A percentile compares a stretch with the other conserved stretches of the same genome.
These are phyloP conservation scores for Sarcophaga peregrina DNA, from an alignment of 1,140 invertebrate species.

Conservation along the genomic window DNA sequence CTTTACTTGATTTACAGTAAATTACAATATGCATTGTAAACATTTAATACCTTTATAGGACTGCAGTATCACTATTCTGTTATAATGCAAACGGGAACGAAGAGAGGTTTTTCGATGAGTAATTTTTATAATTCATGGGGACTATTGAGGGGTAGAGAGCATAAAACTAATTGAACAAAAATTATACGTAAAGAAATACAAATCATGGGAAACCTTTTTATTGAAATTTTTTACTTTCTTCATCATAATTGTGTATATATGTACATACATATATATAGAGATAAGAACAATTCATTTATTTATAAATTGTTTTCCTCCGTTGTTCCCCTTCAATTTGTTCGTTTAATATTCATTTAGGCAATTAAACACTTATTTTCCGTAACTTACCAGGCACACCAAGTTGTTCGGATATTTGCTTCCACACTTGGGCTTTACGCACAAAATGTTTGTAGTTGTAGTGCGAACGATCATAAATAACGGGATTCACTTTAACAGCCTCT, in stretches of 20 bases:
- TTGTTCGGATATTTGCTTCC: slow-evolving; percentile 65
- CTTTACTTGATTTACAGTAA: no score
- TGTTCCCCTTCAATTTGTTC: neutral
- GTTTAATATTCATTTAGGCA: neutral
- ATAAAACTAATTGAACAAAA: no score
- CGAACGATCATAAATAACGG: slow-evolving; percentile 64
- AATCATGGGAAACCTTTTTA: no score
- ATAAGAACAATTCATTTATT: slow-evolving; percentile 1
- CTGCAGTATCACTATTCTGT: neutral
- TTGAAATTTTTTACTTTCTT: no score
- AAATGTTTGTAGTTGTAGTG: slow-evolving; percentile 65
- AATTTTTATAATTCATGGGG: no score
- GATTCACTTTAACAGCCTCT: slow-evolving; percentile 64
- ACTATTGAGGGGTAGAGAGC: no score
- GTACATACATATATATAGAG: no score
- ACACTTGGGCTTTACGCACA: slow-evolving; percentile 63
- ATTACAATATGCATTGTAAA: neutral
- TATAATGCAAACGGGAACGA: no score
- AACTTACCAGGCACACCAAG: slow-evolving; percentile 63
- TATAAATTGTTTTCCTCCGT: neutral
- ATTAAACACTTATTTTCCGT: neutral
- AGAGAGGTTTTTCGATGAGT: no score
- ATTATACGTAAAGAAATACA: no score
- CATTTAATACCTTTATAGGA: neutral
- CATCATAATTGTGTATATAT: neutral